A percentile compares a stretch with the other conserved stretches of the same genome.
Evolutionary conservation across 2,797 vertebrate species (phyloP).

Genomic region (Squalus acanthias): DNA sequence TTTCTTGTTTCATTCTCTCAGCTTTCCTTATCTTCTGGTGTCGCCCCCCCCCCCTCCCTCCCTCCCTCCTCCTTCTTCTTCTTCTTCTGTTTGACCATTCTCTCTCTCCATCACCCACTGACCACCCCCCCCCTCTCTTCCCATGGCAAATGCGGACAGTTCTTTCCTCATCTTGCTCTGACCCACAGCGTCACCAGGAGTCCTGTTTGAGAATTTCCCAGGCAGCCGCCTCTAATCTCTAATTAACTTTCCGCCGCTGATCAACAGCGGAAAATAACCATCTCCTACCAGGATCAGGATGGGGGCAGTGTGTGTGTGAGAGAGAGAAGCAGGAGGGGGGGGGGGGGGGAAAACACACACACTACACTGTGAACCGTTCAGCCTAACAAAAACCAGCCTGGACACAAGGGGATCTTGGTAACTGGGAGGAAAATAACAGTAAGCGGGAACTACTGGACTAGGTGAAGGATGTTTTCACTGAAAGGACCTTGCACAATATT

Average conservation of each 20-base stretch:
- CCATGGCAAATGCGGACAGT: neutral
- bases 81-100: neutral
- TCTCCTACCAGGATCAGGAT: conserved; percentile 15
- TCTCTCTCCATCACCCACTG: neutral
- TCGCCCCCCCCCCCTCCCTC: neutral
- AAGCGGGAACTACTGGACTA: neutral
- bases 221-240: neutral
- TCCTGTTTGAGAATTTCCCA: neutral
- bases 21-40: rapidly evolving
- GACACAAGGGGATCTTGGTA: neutral
- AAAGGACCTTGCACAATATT: neutral
- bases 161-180: neutral
- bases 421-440: neutral
- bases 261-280: neutral
- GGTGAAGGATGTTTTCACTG: conserved; percentile 12
- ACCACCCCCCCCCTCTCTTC: neutral
- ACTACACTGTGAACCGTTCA: neutral
- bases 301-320: neutral
- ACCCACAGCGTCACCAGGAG: conserved; percentile 30
- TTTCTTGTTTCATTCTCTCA: neutral
- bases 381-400: neutral
- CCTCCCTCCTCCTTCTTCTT: neutral
- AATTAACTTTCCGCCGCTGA: neutral
- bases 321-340: neutral
- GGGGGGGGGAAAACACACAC: neutral